Base-by-base conservation (phyloP, 2,888 invertebrate species). In the Pheosia gnoma region DNA sequence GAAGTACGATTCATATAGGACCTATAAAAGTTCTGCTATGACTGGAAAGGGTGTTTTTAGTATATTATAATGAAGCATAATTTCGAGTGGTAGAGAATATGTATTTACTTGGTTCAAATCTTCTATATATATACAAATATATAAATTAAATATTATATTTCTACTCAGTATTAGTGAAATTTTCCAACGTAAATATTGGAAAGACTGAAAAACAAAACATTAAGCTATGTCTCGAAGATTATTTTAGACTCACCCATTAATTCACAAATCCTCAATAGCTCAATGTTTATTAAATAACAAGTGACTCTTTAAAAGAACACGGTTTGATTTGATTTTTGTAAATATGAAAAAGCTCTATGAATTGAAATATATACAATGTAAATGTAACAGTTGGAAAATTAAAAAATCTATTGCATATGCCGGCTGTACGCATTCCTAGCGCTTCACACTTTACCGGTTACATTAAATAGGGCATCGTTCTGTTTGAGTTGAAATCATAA, bases 401-500 rank as follows among this genome's bases (percentile, higher is more conserved):
- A 10, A 53, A 53, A 3, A 25, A 38, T 3, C 38, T 38, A 38
- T 55, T 3, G 55, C 55, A 37, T 9, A 25, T 45, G 9, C 36
- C 10, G 25, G 9, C 36, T 10, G 25, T 45, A 57, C 57, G 36
- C 57, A 45, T 10, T 36, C 11, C 10, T 8, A 36, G 25, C 45
- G n/a, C 36, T 43, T 56, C 57, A 10, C 57, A 61, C 60, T 45
- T 61, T 43, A 36, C 45, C 57, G 41, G 57, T 57, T 45, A 41
- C 56, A 56, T 82, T 80, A 85, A 84, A 83, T 82, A 84, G 77
- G 80, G 72, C 78, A 80, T 83, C 82, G 84, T 81, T 85, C 82
- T 88, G 88, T 92, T 91, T 90, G 87, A 91, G 87, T 91, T 91
- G 88, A 93, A 93, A 93, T 92, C 91, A 93, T 92, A 92, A 93